Evolutionary conservation across 2,888 invertebrate species (phyloP).

Genomic region (Cerceris rybyensis): DNA sequence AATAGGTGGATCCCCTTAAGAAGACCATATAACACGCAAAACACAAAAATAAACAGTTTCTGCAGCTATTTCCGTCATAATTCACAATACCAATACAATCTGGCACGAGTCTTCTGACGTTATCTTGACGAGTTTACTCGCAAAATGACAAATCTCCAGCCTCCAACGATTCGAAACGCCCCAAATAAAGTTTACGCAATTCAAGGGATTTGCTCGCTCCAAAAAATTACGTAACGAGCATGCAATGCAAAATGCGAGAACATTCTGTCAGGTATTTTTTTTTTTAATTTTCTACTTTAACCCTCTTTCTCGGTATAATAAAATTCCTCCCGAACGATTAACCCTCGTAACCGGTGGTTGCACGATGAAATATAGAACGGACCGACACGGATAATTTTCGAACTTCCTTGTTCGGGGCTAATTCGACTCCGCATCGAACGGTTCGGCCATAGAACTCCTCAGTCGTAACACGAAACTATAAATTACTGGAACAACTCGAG

Average conservation of each 20-base stretch:
- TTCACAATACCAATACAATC: too few species aligned
- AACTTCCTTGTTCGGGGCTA: conserved; percentile 52
- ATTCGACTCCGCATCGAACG: conserved; percentile 37
- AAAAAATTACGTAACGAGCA: too few species aligned
- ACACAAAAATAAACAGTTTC: too few species aligned
- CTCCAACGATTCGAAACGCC: too few species aligned
- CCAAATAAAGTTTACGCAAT: too few species aligned
- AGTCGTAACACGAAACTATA: conserved; percentile 49
- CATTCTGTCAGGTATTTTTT: neutral
- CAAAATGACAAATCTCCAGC: too few species aligned
- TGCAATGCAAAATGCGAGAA: neutral
- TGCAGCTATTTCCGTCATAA: too few species aligned
- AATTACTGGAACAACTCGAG: conserved; percentile 53
- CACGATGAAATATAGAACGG: conserved; percentile 43
- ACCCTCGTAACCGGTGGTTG: conserved; percentile 26
- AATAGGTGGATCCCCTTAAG: too few species aligned
- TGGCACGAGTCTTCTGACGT: too few species aligned
- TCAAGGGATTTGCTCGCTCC: too few species aligned
- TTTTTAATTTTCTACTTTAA: neutral
- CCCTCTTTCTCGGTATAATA: conserved; percentile 27
- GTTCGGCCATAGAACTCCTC: conserved; percentile 14
- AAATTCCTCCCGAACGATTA: conserved; percentile 43
- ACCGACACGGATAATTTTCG: conserved; percentile 45
- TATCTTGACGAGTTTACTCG: too few species aligned
- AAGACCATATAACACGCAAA: too few species aligned